These are phyloP conservation scores for Xenus cinereus DNA, from an alignment of 2,113 vertebrate genomes.

Conservation along the genomic window DNA sequence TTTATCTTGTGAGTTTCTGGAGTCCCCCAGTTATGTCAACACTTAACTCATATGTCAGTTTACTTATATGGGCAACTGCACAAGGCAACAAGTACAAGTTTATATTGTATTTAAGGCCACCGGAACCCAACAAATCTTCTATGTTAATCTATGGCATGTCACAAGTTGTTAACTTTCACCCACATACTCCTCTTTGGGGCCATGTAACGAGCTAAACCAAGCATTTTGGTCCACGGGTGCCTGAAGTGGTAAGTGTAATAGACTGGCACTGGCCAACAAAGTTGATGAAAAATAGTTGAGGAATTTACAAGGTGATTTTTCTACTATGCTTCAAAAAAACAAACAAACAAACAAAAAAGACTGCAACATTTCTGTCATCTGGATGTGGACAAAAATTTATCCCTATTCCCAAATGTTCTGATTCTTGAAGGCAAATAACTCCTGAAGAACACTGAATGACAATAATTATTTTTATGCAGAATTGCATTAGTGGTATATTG, in stretches of 20 bases:
- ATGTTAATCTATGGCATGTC: not conserved
- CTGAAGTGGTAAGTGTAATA: not conserved
- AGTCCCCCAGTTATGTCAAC: not conserved
- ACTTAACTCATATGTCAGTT: not conserved
- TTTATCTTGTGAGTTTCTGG: not conserved
- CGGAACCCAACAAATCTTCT: not conserved
- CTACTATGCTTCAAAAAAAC: not conserved
- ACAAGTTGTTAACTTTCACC: not conserved
- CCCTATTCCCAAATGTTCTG: not conserved
- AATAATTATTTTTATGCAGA: not conserved
- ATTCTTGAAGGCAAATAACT: not conserved
- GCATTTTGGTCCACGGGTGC: not conserved
- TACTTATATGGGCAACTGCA: not conserved
- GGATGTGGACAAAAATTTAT: not conserved
- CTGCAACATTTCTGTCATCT: not conserved
- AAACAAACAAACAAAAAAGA: not conserved
- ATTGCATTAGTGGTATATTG: not conserved
- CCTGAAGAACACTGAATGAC: not conserved
- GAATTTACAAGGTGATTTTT: not conserved
- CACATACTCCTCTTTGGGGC: not conserved
- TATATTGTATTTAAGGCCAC: not conserved
- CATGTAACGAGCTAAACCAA: not conserved
- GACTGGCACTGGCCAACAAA: not conserved
- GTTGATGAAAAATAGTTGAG: not conserved
- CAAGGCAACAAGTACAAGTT: not conserved